A percentile compares a stretch with the other conserved stretches of the same genome.
Conservation (phyloP, 1,140 invertebrate genomes). For the Elymnias hypermnestra region DNA sequence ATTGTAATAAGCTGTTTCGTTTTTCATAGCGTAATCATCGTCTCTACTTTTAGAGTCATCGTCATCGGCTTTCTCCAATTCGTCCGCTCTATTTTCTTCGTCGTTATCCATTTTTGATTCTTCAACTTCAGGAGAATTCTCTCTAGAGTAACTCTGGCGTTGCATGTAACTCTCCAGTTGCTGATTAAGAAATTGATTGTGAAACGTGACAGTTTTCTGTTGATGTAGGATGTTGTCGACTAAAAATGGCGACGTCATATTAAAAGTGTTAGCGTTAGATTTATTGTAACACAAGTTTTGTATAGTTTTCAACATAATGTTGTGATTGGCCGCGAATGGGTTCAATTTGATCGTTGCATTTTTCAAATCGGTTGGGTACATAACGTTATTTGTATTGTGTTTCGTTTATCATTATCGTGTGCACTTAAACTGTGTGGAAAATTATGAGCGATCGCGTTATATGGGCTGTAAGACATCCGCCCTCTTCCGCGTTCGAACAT, state of each 20-base stretch:
- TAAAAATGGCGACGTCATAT: slow-evolving; percentile 69
- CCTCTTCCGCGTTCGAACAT: slow-evolving; percentile 19
- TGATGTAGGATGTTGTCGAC: slow-evolving; percentile 71
- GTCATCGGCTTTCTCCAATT: slow-evolving; percentile 58
- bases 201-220: slow-evolving; percentile 61
- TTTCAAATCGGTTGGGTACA: slow-evolving; percentile 64
- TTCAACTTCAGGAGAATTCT: slow-evolving; percentile 58
- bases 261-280: slow-evolving; percentile 39
- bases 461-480: slow-evolving; percentile 22
- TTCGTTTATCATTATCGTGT: background rate
- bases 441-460: background rate
- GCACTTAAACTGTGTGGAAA: background rate
- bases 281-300: slow-evolving; percentile 61
- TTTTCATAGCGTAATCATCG: slow-evolving; percentile 47
- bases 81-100: slow-evolving; percentile 45
- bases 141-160: slow-evolving; percentile 50
- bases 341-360: slow-evolving; percentile 59
- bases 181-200: slow-evolving; percentile 71
- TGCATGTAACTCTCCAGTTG: slow-evolving; percentile 65
- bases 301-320: slow-evolving; percentile 70
- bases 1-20: slow-evolving; percentile 38
- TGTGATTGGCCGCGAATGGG: slow-evolving; percentile 45
- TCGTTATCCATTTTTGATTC: slow-evolving; percentile 42
- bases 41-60: slow-evolving; percentile 62
- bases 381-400: slow-evolving; percentile 30